Percentiles rank a stretch among this genome's conserved stretches.
phyloP scores from a whole-genome alignment of 2,888 invertebrate species.

The Peribatodes rhomboidaria region DNA sequence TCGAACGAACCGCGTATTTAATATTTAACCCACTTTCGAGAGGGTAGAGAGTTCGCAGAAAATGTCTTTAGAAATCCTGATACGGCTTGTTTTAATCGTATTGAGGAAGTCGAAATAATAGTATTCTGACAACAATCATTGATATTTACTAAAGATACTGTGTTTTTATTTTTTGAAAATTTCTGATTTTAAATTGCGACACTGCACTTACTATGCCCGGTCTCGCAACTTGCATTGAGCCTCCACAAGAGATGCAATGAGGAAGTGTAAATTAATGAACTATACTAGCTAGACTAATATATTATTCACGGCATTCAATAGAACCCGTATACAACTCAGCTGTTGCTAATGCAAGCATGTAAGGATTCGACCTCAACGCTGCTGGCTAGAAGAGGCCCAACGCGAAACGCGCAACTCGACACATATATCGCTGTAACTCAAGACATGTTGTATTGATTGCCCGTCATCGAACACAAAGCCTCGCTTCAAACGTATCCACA shows the following conservation, averaged over 20 bases:
- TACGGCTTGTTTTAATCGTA: slow-evolving; percentile 11
- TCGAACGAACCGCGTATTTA: slow-evolving; percentile 32
- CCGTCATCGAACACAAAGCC: slow-evolving; percentile 39
- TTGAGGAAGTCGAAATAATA: slow-evolving; percentile 14
- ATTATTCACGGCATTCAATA: slow-evolving; percentile 15
- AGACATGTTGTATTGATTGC: slow-evolving; percentile 39
- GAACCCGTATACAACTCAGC: slow-evolving; percentile 18
- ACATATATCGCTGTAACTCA: slow-evolving; percentile 35
- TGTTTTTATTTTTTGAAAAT: neutral
- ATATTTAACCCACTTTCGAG: slow-evolving; percentile 29
- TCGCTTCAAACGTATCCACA: slow-evolving; percentile 46
- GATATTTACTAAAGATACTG: neutral
- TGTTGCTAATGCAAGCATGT: slow-evolving; percentile 17
- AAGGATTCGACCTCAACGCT: slow-evolving; percentile 10
- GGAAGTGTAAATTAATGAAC: slow-evolving; percentile 16
- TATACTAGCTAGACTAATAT: neutral
- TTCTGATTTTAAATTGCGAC: neutral
- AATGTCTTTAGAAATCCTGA: slow-evolving; percentile 6
- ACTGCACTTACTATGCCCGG: neutral
- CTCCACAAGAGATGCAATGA: slow-evolving; percentile 4
- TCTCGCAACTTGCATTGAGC: neutral
- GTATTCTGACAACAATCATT: neutral
- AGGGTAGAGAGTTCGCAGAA: slow-evolving; percentile 35
- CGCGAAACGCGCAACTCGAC: slow-evolving; percentile 27
- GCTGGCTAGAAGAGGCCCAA: slow-evolving; percentile 21